Conservation (phyloP, 1,140 invertebrate species). For the Anastatus disparis region DNA sequence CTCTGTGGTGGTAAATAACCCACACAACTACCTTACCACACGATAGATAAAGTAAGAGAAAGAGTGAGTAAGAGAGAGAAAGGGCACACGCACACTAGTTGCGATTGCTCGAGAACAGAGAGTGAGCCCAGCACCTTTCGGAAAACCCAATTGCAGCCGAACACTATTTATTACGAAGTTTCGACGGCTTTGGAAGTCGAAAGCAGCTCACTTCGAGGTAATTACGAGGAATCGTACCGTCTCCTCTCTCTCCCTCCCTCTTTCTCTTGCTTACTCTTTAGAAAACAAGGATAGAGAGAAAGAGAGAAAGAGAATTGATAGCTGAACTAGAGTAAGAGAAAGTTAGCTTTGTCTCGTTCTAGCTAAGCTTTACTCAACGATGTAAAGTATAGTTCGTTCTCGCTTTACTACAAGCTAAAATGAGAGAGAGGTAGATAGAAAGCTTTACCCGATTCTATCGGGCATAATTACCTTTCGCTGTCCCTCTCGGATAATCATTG, state of each 20-base stretch:
- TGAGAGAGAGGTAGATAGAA: too few relatives aligned
- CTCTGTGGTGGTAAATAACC: background rate
- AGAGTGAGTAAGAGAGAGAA: background rate
- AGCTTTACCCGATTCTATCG: slow-evolving; percentile 59
- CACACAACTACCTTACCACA: background rate
- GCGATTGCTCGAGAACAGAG: background rate
- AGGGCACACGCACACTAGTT: background rate
- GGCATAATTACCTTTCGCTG: slow-evolving; percentile 66
- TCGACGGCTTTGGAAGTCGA: slow-evolving; percentile 64
- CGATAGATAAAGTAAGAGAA: background rate
- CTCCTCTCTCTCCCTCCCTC: slow-evolving; percentile 48
- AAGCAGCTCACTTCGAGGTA: slow-evolving; percentile 66
- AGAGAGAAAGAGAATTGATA: background rate
- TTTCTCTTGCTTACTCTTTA: slow-evolving; percentile 41
- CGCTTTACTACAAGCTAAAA: too few relatives aligned
- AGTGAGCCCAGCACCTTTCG: slow-evolving; percentile 39
- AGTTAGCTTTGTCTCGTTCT: background rate
- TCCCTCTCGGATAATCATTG: slow-evolving; percentile 68
- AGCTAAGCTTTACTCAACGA: slow-evolving; percentile 26
- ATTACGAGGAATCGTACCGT: slow-evolving; percentile 62
- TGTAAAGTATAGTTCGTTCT: slow-evolving; percentile 61
- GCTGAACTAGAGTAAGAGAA: background rate
- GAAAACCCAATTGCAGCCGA: slow-evolving; percentile 61
- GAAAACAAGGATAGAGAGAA: slow-evolving; percentile 13
- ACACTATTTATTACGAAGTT: slow-evolving; percentile 67